Conservation (phyloP, 2,888 invertebrate genomes). For the Embidobia sp. region DNA sequence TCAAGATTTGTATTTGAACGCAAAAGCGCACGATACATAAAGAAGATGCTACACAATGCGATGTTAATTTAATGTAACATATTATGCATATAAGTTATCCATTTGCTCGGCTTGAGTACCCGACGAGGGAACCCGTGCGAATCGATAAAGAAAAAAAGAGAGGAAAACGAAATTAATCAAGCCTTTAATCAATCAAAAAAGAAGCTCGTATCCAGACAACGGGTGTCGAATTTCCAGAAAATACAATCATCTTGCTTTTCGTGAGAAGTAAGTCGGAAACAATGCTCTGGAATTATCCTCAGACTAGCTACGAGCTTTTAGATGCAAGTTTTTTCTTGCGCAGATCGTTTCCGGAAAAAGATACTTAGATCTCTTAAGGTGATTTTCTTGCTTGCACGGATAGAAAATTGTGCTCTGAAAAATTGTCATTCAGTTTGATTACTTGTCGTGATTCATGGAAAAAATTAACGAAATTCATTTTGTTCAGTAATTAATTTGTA, state of each 20-base stretch:
- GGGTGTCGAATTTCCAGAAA: conserved; percentile 12
- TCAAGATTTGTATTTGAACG: too few species aligned
- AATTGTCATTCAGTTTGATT: too few species aligned
- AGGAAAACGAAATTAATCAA: not conserved
- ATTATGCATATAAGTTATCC: too few species aligned
- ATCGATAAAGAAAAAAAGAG: not conserved
- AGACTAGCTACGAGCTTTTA: conserved; percentile 17
- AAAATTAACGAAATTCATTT: too few species aligned
- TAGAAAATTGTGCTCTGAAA: too few species aligned
- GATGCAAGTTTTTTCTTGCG: conserved; percentile 18
- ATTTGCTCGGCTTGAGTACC: too few species aligned
- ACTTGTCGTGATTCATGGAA: too few species aligned
- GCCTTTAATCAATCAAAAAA: not conserved
- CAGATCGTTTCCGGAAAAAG: conserved; percentile 11
- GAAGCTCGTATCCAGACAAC: not conserved
- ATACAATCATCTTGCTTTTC: too few species aligned
- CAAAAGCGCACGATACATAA: too few species aligned
- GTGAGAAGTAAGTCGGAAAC: conserved; percentile 11
- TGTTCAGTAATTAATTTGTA: too few species aligned
- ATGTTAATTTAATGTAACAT: not conserved
- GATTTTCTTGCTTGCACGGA: conserved; percentile 3
- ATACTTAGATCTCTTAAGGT: conserved; percentile 18
- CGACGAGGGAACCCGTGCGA: not conserved
- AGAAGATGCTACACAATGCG: too few species aligned
- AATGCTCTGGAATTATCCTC: conserved; percentile 11